Evolutionary conservation across 2,888 invertebrate genomes (phyloP), one percentile per base, ranked within the genome.

Genomic region (Epirrita christyi): DNA sequence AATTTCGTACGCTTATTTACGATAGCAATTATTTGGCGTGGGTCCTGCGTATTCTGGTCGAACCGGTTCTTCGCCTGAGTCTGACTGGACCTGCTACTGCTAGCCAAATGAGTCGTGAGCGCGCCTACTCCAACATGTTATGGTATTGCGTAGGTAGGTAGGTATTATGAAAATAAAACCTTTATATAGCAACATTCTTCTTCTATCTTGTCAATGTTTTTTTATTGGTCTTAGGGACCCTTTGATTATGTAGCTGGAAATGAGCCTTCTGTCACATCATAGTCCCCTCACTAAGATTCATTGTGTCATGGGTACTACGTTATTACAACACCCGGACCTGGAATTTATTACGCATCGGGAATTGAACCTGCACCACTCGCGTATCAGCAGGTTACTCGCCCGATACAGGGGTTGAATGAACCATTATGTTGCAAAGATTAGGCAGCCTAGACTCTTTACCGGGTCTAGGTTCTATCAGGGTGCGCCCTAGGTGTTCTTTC

Each of bases 61-160:
- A 79, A 91, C 91, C 91, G 91, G 91, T 91, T 90, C 73, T 71
- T 66, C 70, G 83, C 70, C 78, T 76, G 83, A 84, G 83, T 76
- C 84, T 81, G 81, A 86, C 82, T 86, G 88, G 88, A 88, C 87
- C 86, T 86, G 88, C 88, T 81, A 81, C 85, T 80, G 78, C 79
- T 80, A 79, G 84, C 88, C 84, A 87, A 88, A 87, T 85, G 88
- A 85, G 81, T 70, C 70, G 71, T 71, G 78, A 76, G 83, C 80
- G 21, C 21, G 85, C 82, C 80, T 83, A 83, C 78, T 79, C 81
- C 76, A 81, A 81, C 76, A 80, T 80, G 79, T 80, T 80, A 77
- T 75, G 73, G 76, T 74, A 43, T 34, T 27, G 34, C 46, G 28
- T 42, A 32, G 32, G 21, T 21, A 32, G 32, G 21, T 21, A 59